Base-by-base conservation (phyloP, 2,797 vertebrate genomes). In the Gadopsis marmoratus region DNA sequence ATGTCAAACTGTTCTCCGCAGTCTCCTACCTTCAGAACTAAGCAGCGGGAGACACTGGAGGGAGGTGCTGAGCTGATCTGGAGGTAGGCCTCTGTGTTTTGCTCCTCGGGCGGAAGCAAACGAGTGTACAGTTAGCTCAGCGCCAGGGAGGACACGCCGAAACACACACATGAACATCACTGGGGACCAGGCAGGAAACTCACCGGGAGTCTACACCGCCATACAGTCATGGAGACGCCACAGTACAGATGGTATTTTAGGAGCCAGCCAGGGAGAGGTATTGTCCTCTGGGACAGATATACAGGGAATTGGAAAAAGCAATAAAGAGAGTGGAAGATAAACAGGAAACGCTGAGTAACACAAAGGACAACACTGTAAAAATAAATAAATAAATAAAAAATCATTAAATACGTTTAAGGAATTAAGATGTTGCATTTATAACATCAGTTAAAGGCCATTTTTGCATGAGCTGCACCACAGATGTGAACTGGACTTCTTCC, bases 201-300 rank as follows among this genome's bases (percentile, higher is more conserved):
- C 87, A 74, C 47, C 41, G 67, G 82, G 91, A 92, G 81, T 87
- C 84, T 81, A 84, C 83, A 64, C 76, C 88, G 90, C 85, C 86
- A 79, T 80, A 78, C 61, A 79, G 85, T 93, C 94, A 95, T 94
- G 92, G 94, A 93, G 94, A 96, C 93, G 4, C 84, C 85, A 77
- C 83, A 89, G 86, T 79, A 83, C 85, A 84, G 74, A 45, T 69
- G 80, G 78, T 95, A 96, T 95, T 96, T 95, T 83, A 74, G 80
- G 90, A 91, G 70, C 71, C 90, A 85, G 67, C 86, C 45, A 58
- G 92, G 85, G 94, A 88, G 61, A 74, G 4, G 50, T 2, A 12
- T 67, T 74, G 70, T 90, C 93, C 89, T 87, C 62, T 39, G 88
- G 73, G 89, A 90, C 29, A 59, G 64, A 79, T n/a, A 83, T 58